Base-by-base conservation (phyloP, 1,140 invertebrate genomes). In the Phocides pigmalion region DNA sequence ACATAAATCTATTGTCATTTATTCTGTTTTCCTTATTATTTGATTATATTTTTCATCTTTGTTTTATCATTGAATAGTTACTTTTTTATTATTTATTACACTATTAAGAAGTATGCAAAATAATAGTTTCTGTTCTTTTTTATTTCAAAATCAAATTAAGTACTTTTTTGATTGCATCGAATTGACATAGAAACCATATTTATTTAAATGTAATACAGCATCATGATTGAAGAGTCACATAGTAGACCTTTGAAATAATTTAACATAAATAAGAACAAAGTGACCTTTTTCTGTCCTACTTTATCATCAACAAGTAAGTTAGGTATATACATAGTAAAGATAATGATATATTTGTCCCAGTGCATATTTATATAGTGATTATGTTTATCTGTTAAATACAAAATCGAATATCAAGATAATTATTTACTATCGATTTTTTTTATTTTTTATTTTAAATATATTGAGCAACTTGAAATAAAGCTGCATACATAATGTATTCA, bases 111-210 rank as follows among this genome's bases (percentile, higher is more conserved):
- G n/a, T n/a, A n/a, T n/a, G n/a, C n/a, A n/a, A n/a, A n/a, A n/a
- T n/a, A n/a, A n/a, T n/a, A n/a, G n/a, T n/a, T n/a, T n/a, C n/a
- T n/a, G n/a, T n/a, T n/a, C n/a, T n/a, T n/a, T n/a, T n/a, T 28
- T 8, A 58, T 42, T 32, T 32, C 41, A 19, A 58, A 58, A 59
- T 16, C 19, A 1, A 47, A n/a, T n/a, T n/a, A n/a, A 22, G 20
- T 20, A 25, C n/a, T 12, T n/a, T 47, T 47, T 15, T n/a, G 14
- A 11, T 47, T 22, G 44, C 25, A 47, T 47, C 44, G 19, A 0
- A 51, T 50, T 64, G 56, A 62, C 61, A 68, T 51, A 68, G 54
- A 62, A 62, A 58, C 32, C 41, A 66, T 9, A 2, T 28, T 63
- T 20, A 68, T 61, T 63, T 59, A 47, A 56, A 62, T 59, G 53